Evolutionary conservation across 92 coral and sea anemone species (phyloP).

Genomic region (Zoanthus solanderi): DNA sequence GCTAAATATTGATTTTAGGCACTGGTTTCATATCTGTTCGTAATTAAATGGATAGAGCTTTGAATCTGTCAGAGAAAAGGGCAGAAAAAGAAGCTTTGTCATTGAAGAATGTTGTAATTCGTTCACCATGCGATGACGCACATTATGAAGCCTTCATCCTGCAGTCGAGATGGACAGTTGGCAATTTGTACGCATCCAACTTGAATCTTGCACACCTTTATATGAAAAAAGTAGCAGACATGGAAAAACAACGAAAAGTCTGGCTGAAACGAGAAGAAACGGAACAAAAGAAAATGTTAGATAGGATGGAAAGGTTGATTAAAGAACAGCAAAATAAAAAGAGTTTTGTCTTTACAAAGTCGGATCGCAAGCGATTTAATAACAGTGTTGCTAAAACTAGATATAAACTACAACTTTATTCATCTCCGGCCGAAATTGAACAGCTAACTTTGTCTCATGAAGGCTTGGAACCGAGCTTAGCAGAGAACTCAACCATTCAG

Average conservation of each 20-base stretch:
- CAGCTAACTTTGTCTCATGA: background rate
- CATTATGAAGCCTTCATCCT: slow-evolving; percentile 85
- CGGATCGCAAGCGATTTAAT: background rate
- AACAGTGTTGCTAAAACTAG: background rate
- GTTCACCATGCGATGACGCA: slow-evolving; percentile 85
- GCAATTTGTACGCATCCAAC: slow-evolving; percentile 82
- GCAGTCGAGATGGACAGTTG: slow-evolving; percentile 85
- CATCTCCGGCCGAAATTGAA: background rate
- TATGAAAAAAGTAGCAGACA: slow-evolving; percentile 69
- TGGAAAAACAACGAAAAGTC: slow-evolving; percentile 78
- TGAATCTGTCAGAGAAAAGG: background rate
- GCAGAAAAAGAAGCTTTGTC: slow-evolving; percentile 10
- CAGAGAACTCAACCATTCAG: background rate
- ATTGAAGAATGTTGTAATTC: slow-evolving; percentile 30
- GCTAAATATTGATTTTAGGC: too few relatives aligned
- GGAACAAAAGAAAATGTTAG: slow-evolving; percentile 75
- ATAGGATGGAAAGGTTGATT: slow-evolving; percentile 66
- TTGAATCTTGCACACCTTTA: slow-evolving; percentile 80
- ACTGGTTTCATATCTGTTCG: too few relatives aligned
- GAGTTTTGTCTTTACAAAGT: background rate
- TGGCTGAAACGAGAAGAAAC: slow-evolving; percentile 76
- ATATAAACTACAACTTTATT: background rate
- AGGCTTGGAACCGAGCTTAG: background rate
- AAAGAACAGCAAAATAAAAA: slow-evolving; percentile 49
- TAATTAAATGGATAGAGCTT: slow-evolving; percentile 1